A percentile compares a stretch with the other conserved stretches of the same genome.
Conservation (phyloP, 2,888 invertebrate species). For the Diarsia rubi region DNA sequence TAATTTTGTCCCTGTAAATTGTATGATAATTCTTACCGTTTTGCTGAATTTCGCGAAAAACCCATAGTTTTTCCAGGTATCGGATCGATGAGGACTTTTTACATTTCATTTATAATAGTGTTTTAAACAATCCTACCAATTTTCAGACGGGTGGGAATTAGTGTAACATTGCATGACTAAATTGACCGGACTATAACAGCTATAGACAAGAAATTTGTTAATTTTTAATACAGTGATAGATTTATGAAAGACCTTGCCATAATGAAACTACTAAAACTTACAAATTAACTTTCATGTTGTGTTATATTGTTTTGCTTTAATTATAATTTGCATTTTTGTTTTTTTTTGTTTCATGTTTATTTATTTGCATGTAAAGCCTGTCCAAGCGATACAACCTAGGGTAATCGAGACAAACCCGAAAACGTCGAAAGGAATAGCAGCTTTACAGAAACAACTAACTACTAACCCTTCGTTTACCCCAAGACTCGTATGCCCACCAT, state of each 20-base stretch:
- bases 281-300: constrained; percentile 45
- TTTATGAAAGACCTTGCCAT: constrained; percentile 36
- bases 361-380: constrained; percentile 86
- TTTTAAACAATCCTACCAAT: no score
- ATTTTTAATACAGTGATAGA: not conserved
- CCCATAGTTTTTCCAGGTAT: no score
- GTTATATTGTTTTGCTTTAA: constrained; percentile 67
- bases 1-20: no score
- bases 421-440: constrained; percentile 81
- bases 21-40: no score
- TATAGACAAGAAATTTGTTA: not conserved
- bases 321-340: constrained; percentile 85
- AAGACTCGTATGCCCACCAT: constrained; percentile 87
- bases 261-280: constrained; percentile 46
- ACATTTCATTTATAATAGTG: no score
- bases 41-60: no score
- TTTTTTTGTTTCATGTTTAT: constrained; percentile 85
- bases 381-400: constrained; percentile 89
- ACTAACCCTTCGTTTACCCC: constrained; percentile 89
- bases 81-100: no score
- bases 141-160: no score
- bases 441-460: constrained; percentile 86
- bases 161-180: no score
- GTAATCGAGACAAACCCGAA: constrained; percentile 87
- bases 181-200: no score